A percentile compares a stretch with the other conserved stretches of the same genome.
These are phyloP conservation scores for Strigops habroptila DNA, from an alignment of 2,113 vertebrate species.

Conservation along the genomic window DNA sequence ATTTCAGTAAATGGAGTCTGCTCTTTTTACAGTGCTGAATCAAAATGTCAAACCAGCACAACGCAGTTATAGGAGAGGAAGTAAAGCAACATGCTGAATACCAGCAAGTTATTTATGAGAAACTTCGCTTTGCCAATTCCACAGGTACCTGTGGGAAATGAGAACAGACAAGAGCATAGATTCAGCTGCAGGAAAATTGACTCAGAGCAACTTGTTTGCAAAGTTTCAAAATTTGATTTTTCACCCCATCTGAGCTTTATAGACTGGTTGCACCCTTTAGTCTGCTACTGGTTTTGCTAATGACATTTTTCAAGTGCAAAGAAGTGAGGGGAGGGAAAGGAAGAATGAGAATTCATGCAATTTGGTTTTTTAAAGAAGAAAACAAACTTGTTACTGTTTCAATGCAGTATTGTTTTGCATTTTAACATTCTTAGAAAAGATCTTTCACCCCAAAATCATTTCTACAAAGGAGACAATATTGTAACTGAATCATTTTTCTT, in stretches of 20 bases:
- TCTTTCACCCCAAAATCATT: neutral
- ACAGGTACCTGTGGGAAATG: constrained; percentile 12
- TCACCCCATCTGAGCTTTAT: neutral
- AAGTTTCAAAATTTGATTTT: neutral
- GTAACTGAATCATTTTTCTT: neutral
- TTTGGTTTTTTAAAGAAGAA: neutral
- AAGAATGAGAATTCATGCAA: neutral
- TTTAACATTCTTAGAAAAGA: neutral
- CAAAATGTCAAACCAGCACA: constrained; percentile 33
- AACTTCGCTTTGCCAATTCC: neutral
- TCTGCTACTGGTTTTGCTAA: neutral
- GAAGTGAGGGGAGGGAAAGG: neutral
- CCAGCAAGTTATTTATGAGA: constrained; percentile 16
- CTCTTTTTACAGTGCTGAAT: neutral
- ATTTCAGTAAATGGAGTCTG: constrained; percentile 28
- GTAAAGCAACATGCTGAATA: constrained; percentile 29
- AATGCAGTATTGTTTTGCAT: neutral
- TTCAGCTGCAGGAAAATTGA: neutral
- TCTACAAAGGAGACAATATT: neutral
- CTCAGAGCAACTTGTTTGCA: neutral
- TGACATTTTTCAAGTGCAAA: neutral
- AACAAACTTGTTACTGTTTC: neutral
- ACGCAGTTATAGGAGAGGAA: constrained; percentile 30
- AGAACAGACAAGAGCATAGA: neutral
- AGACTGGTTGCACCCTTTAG: neutral